Evolutionary conservation across 2,797 vertebrate species (phyloP).

Genomic region (Tokudaia tokunoshimensis): DNA sequence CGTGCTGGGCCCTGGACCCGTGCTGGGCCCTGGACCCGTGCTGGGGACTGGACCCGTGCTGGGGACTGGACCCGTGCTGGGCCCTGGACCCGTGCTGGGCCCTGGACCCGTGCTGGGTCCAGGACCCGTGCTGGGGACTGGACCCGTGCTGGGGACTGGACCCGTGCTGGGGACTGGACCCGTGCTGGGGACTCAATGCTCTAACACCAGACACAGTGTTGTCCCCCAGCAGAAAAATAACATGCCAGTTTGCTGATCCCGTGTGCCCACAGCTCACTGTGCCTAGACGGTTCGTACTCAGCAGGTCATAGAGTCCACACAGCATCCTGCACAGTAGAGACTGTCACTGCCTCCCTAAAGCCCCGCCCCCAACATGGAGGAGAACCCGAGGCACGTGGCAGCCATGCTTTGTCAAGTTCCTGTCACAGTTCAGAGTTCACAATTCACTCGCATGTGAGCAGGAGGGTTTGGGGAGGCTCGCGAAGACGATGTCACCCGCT

Average conservation of each 20-base stretch:
- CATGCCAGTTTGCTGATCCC: too few species aligned
- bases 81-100: background rate
- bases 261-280: background rate
- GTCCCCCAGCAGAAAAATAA: background rate
- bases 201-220: background rate
- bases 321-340: background rate
- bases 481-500: background rate
- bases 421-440: background rate
- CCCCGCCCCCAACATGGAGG: too few species aligned
- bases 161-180: background rate
- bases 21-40: too few species aligned
- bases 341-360: background rate
- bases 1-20: too few species aligned
- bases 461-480: background rate
- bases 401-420: background rate
- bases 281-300: fast-evolving
- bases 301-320: background rate
- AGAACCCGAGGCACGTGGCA: background rate
- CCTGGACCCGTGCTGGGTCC: background rate
- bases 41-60: too few species aligned
- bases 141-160: background rate
- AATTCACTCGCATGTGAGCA: background rate
- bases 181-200: background rate
- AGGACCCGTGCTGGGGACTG: background rate
- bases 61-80: background rate